Evolutionary conservation across 2,113 vertebrate species (phyloP).

Genomic region (human (Homo sapiens)): GRCh38 chr11:26728001-26728500

Average conservation of each 20-base stretch:
- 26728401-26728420: background rate
- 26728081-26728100: background rate
- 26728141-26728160: background rate
- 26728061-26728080: background rate
- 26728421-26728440: background rate
- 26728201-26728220: background rate
- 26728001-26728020: background rate
- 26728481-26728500: background rate
- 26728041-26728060: background rate
- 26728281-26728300: rapidly evolving
- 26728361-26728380: background rate
- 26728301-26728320: background rate
- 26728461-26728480: background rate
- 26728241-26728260: background rate
- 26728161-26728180: background rate
- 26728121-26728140: background rate
- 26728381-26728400: background rate
- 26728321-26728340: background rate
- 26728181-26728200: background rate
- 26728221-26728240: background rate
- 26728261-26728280: background rate
- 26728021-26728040: background rate
- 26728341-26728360: background rate
- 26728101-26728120: background rate
- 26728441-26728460: background rate